Base-by-base conservation (phyloP, 2,797 vertebrate species). In the Loris lydekkerianus region DNA sequence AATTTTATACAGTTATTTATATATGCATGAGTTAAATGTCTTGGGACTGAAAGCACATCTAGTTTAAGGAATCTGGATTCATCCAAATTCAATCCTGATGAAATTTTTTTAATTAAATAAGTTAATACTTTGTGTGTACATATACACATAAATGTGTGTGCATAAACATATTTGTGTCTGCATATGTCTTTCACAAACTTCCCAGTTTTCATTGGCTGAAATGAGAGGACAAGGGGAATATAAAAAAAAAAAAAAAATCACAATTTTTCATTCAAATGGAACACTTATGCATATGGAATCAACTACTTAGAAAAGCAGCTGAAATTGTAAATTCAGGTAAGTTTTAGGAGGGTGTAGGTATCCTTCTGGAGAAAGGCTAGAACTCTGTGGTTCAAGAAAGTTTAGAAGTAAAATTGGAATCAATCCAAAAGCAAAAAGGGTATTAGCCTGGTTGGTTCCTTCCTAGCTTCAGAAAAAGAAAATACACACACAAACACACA, bases 1-100 rank as follows among this genome's bases (percentile, higher is more conserved):
- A 75, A 97, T 89, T 98, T 97, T 97, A 86, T 89, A 86, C 61
- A 95, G 58, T 97, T 97, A 97, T 94, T 97, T 97, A 93, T 92
- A 95, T 91, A 96, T 76, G 69, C 80, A 97, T 95, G 91, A 93
- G 95, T 96, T 97, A 86, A 97, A 93, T 82, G 56, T 93, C 96
- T 96, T 96, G 67, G 56, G 96, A 96, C 43, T 78, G 56, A 46
- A 89, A 97, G 77, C 75, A 94, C 96, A 98, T 93, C 94, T 96
- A 82, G 96, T 96, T 85, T 96, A 98, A 95, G 89, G 82, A 97
- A 96, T 96, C 86, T 97, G n/a, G 7, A 34, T 96, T 97, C 96
- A 93, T 94, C 87, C 82, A 23, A 93, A 96, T 95, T 90, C 97
- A 97, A 95, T 90, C 27, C 70, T 96, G 90, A 89, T 89, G 94